A percentile compares a stretch with the other conserved stretches of the same genome.
phyloP scores from a whole-genome alignment of 2,797 vertebrate genomes.

The Glossophaga mutica region DNA sequence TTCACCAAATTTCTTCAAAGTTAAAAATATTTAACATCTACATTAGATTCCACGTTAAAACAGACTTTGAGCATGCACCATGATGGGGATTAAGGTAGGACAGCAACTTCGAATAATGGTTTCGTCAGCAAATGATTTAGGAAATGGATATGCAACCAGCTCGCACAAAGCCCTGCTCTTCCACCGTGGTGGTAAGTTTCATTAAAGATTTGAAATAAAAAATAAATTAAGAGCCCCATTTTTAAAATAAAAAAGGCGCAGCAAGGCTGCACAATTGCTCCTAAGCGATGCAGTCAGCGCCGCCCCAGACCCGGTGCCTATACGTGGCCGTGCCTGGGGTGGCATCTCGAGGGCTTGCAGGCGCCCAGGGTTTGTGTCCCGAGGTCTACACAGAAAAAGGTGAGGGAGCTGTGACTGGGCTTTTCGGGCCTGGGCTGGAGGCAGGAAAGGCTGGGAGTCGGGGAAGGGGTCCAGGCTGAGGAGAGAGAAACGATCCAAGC shows the following conservation, averaged over 20 bases:
- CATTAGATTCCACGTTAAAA: not conserved
- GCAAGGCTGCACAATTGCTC: not conserved
- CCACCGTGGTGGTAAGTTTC: not conserved
- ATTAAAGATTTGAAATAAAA: constrained; percentile 5
- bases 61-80: not conserved
- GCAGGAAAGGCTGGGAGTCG: not conserved
- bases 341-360: not conserved
- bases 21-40: not conserved
- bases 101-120: not conserved
- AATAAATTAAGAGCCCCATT: not conserved
- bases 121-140: not conserved
- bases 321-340: accelerated
- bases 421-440: not conserved
- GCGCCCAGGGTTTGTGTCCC: not conserved
- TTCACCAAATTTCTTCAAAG: not conserved
- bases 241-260: not conserved
- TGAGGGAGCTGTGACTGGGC: not conserved
- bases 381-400: not conserved
- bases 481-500: not conserved
- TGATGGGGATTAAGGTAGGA: not conserved
- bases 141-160: not conserved
- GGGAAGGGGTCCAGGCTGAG: not conserved
- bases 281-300: not conserved
- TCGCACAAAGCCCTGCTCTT: not conserved
- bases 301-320: too few relatives aligned